Base-by-base conservation (phyloP, 2,113 vertebrate species). In the Nerophis lumbriciformis region DNA sequence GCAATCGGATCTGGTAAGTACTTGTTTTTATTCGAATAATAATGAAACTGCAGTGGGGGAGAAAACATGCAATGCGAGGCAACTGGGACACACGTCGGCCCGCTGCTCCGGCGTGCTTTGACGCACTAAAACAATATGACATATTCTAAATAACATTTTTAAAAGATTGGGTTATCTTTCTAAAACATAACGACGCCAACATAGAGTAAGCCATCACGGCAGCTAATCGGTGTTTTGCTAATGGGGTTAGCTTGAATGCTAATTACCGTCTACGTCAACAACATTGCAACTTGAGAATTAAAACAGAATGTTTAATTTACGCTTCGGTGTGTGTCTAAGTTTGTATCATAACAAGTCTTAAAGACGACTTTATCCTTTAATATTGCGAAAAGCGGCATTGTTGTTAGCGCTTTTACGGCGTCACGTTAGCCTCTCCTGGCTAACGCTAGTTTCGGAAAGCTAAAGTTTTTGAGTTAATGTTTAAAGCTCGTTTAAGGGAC, bases 191-290 rank as follows among this genome's bases (percentile, higher is more conserved):
- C 5, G 1, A 63, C 51, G 9, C 5, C n/a, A 1, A 0, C 7
- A 42, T 16, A 4, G 38, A 8, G 21, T 61, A 8, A 5, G 10
- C 12, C 5, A 60, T 50, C 15, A 50, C 16, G 45, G 14, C 28
- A 36, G 47, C 47, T 19, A 5, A 19, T 55, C 69, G 60, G 47
- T 76, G 69, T 65, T 73, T 38, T 68, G 69, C 64, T 65, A 57
- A 63, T 14, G 51, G 61, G 59, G 71, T 75, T 76, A 61, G 72
- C 70, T 59, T 2, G 0, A 0, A 1, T 12, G 82, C 78, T 84
- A 83, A 79, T 78, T 80, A 75, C 78, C 71, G 59, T 47, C 61
- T 82, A 73, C 82, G 84, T 76, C 78, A 83, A 72, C 61, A 67
- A 59, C 53, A 42, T 37, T 57, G 9, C 13, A 36, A 5, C 42